A percentile compares a stretch with the other conserved stretches of the same genome.
These are phyloP conservation scores for Sebastes miniatus DNA, from an alignment of 2,797 vertebrate species.

Conservation along the genomic window DNA sequence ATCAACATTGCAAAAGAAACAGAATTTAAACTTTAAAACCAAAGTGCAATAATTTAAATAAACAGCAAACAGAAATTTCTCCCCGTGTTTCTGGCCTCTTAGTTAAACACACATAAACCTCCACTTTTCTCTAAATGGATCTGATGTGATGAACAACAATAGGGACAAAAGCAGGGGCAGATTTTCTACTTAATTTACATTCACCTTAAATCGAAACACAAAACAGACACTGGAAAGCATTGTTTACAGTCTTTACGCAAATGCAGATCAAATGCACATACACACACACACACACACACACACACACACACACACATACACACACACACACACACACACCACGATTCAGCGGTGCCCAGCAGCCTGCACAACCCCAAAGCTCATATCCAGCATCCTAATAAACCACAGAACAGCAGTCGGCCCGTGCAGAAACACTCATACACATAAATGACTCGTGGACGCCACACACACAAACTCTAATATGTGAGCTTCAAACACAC, in stretches of 20 bases:
- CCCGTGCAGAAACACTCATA: constrained; percentile 45
- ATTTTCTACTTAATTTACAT: constrained; percentile 14
- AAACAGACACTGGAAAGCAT: constrained; percentile 16
- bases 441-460: constrained; percentile 67
- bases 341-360: constrained; percentile 40
- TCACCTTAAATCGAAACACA: constrained; percentile 22
- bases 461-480: constrained; percentile 31
- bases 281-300: constrained; percentile 12
- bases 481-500: constrained; percentile 44
- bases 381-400: constrained; percentile 81
- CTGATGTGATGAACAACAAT: not conserved
- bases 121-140: not conserved
- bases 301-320: constrained; percentile 18
- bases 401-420: constrained; percentile 75
- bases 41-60: not conserved
- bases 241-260: constrained; percentile 43
- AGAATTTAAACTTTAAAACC: not conserved
- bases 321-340: constrained; percentile 10
- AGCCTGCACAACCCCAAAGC: constrained; percentile 67
- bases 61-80: not conserved
- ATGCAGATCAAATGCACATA: constrained; percentile 44
- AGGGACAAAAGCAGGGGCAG: not conserved
- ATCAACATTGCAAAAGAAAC: not conserved
- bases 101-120: not conserved
- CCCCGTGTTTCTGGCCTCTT: not conserved